Conservation (phyloP, 2,113 vertebrate genomes). For the Psilopsiagon aymara region DNA sequence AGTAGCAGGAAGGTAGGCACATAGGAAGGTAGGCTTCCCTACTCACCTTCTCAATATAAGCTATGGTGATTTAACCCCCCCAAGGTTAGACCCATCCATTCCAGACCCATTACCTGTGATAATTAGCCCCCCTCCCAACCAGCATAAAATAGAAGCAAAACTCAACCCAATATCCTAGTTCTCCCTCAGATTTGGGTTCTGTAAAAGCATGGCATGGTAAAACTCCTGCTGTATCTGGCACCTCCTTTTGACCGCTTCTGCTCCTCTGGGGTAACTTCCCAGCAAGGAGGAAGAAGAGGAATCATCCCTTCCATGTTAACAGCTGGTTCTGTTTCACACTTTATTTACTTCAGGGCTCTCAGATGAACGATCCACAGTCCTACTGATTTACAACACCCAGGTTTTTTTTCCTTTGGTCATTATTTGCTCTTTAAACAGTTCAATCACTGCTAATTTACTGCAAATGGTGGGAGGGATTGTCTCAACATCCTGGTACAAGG, state of each 20-base stretch:
- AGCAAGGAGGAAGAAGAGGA: not conserved
- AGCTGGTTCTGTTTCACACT: not conserved
- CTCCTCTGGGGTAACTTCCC: not conserved
- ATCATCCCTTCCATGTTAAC: not conserved
- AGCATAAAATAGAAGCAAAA: not conserved
- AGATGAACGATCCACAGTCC: not conserved
- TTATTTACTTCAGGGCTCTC: not conserved
- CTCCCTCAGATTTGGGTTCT: not conserved
- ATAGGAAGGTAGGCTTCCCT: not conserved
- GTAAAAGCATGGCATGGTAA: rapidly evolving
- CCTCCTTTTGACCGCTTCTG: rapidly evolving
- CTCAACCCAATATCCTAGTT: not conserved
- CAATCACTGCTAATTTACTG: not conserved
- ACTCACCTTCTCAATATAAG: not conserved
- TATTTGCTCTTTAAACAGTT: not conserved
- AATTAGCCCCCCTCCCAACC: not conserved
- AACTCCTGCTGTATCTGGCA: not conserved
- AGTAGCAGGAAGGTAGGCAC: not conserved
- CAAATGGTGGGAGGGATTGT: not conserved
- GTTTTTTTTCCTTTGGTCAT: not conserved
- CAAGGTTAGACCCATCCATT: not conserved
- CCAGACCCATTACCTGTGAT: not conserved
- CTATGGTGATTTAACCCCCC: not conserved
- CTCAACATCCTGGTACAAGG: not conserved
- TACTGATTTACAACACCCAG: not conserved